Conservation (phyloP, 2,113 vertebrate genomes). For the Phylloscopus whistleri region DNA sequence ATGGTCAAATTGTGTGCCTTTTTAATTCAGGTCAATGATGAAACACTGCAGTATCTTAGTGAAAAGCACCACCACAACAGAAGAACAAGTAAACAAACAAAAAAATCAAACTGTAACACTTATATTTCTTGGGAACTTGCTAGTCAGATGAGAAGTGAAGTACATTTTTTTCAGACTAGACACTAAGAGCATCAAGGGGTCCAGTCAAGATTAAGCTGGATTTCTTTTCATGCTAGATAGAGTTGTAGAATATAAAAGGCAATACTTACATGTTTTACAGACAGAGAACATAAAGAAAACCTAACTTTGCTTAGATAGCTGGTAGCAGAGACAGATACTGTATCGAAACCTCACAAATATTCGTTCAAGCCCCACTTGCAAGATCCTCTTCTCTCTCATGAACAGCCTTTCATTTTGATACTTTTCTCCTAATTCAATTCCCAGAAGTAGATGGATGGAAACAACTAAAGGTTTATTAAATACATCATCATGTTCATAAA, state of each 20-base stretch:
- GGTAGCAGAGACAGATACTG: background rate
- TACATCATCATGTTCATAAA: background rate
- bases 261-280: background rate
- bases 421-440: background rate
- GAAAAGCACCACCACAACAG: background rate
- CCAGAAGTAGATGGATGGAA: background rate
- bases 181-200: background rate
- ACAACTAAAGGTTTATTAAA: background rate
- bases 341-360: background rate
- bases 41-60: background rate
- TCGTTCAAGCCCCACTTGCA: background rate
- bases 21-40: too few relatives aligned
- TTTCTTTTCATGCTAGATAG: background rate
- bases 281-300: background rate
- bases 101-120: background rate
- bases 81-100: background rate
- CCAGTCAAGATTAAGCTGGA: background rate
- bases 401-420: background rate
- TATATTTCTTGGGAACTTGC: background rate
- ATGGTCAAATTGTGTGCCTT: too few relatives aligned
- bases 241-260: background rate
- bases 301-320: background rate
- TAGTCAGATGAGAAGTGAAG: background rate
- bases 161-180: background rate
- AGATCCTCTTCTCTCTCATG: background rate